A percentile compares a stretch with the other conserved stretches of the same genome.
Conservation (phyloP, 64 coral and sea anemone species). For the Stichodactyla helianthus region DNA sequence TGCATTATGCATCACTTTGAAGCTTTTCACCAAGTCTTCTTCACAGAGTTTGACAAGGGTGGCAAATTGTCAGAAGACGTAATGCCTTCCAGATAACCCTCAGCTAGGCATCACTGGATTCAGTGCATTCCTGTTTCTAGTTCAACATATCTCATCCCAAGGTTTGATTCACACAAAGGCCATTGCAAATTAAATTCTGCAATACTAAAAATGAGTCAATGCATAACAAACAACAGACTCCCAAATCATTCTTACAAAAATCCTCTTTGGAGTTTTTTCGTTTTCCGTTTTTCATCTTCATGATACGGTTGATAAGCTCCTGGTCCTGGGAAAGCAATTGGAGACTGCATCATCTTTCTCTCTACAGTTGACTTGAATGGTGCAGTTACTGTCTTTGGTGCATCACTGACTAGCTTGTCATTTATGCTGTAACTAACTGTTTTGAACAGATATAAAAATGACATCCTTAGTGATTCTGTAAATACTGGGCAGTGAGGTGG, state of each 20-base stretch:
- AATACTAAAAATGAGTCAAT: background rate
- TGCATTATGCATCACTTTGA: no score
- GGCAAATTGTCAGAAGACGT: no score
- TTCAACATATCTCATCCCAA: no score
- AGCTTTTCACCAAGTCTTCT: no score
- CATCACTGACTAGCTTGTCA: constrained; percentile 62
- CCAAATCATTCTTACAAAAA: constrained; percentile 60
- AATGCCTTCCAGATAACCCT: no score
- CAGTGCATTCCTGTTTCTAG: no score
- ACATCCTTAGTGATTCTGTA: background rate
- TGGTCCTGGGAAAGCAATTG: constrained; percentile 74
- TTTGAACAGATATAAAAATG: background rate
- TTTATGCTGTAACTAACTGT: constrained; percentile 87
- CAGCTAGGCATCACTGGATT: no score
- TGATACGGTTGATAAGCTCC: constrained; percentile 80
- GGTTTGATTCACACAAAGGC: no score
- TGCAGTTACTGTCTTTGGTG: constrained; percentile 60
- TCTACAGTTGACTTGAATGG: constrained; percentile 96
- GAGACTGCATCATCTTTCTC: constrained; percentile 87
- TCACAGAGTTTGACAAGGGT: no score
- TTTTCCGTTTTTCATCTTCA: background rate
- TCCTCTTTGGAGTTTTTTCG: constrained; percentile 44
- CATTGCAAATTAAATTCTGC: background rate
- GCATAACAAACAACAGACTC: background rate
- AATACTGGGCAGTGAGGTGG: no score